Evolutionary conservation across 2,888 invertebrate genomes (phyloP).

Genomic region (Metopia argyrocephala): DNA sequence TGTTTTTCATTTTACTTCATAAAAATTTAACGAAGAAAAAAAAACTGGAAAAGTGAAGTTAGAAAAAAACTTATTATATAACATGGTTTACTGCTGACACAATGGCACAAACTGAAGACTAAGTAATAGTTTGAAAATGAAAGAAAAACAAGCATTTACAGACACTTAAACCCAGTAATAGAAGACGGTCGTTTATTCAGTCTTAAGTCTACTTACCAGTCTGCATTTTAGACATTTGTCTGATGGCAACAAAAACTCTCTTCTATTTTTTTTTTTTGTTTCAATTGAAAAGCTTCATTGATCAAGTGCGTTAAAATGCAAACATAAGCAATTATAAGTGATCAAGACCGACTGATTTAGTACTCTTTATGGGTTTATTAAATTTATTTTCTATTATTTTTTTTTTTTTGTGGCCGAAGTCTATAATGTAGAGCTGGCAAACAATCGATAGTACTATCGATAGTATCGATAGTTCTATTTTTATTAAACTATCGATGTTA

Average conservation of each 20-base stretch:
- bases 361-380: too few species aligned
- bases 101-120: slow-evolving; percentile 50
- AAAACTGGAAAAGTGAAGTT: too few species aligned
- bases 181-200: background rate
- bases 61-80: slow-evolving; percentile 41
- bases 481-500: too few species aligned
- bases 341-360: too few species aligned
- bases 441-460: too few species aligned
- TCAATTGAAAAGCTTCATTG: background rate
- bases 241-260: background rate
- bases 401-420: too few species aligned
- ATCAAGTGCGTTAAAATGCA: background rate
- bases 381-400: too few species aligned
- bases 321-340: background rate
- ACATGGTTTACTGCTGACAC: slow-evolving; percentile 45
- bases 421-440: too few species aligned
- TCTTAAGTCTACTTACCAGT: background rate
- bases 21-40: too few species aligned
- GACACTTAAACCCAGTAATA: background rate
- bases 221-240: background rate
- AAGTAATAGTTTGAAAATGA: background rate
- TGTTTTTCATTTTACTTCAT: too few species aligned
- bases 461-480: too few species aligned
- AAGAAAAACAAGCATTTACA: background rate
- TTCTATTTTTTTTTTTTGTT: background rate